Evolutionary conservation across 1,140 invertebrate genomes (phyloP).

Genomic region (Cyclina sinensis): DNA sequence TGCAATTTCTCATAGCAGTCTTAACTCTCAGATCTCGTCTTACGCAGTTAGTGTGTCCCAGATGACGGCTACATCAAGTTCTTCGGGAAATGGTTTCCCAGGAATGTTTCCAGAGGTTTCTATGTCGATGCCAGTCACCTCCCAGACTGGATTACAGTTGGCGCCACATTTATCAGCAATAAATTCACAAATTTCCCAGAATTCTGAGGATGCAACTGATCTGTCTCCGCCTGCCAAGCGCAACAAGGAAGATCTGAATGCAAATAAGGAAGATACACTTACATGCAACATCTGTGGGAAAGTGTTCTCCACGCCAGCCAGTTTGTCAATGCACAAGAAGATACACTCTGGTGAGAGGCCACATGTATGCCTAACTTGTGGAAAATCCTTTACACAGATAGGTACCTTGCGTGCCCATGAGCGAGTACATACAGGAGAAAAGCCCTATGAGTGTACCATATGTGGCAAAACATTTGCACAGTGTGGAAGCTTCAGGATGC

Average conservation of each 20-base stretch:
- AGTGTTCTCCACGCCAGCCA: conserved; percentile 77
- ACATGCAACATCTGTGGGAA: conserved; percentile 79
- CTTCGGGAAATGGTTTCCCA: not conserved
- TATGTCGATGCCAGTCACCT: not conserved
- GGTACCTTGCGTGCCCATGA: conserved; percentile 80
- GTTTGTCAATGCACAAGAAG: conserved; percentile 79
- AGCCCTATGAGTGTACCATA: conserved; percentile 79
- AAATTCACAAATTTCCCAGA: conserved; percentile 40
- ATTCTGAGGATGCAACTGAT: conserved; percentile 47
- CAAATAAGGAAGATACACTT: conserved; percentile 60
- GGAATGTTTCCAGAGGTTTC: conserved; percentile 25
- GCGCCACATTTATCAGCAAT: conserved; percentile 9
- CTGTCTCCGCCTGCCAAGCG: conserved; percentile 42
- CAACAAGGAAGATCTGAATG: conserved; percentile 49
- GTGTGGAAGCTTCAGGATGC: conserved; percentile 80
- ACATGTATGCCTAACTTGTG: conserved; percentile 73
- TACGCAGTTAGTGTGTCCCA: conserved; percentile 32
- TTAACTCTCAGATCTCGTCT: conserved; percentile 26
- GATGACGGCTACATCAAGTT: conserved; percentile 24
- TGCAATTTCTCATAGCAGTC: conserved; percentile 40
- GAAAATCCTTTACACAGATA: conserved; percentile 80
- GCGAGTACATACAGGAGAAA: conserved; percentile 81
- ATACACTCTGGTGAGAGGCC: conserved; percentile 81
- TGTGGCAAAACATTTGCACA: conserved; percentile 81
- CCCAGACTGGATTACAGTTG: not conserved